Evolutionary conservation across 2,113 vertebrate genomes (phyloP).

Genomic region (Eulemur rufifrons): DNA sequence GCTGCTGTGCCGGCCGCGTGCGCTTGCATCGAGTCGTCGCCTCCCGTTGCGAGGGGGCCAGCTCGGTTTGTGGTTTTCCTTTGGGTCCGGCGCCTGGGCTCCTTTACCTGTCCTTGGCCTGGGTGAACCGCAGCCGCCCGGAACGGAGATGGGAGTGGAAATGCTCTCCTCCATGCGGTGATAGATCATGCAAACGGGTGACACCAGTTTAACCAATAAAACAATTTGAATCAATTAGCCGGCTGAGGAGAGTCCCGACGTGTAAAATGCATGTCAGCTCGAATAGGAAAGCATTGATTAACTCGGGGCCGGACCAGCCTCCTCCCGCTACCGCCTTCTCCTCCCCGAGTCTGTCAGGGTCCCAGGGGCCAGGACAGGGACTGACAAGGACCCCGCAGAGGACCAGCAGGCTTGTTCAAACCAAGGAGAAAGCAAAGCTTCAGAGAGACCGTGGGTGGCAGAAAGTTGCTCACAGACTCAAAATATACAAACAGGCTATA

Average conservation of each 20-base stretch:
- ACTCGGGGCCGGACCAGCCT: conserved; percentile 75
- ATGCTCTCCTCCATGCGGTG: conserved; percentile 73
- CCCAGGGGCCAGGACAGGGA: background rate
- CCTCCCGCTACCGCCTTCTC: conserved; percentile 51
- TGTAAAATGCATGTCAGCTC: conserved; percentile 85
- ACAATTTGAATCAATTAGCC: conserved; percentile 89
- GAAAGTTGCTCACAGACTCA: background rate
- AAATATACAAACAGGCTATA: background rate
- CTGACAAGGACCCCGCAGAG: background rate
- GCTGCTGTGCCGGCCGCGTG: background rate
- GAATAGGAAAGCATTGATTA: conserved; percentile 85
- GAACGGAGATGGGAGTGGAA: conserved; percentile 73
- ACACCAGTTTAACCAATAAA: conserved; percentile 86
- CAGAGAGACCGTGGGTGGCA: background rate
- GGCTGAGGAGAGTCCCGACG: conserved; percentile 83
- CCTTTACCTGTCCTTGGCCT: conserved; percentile 71
- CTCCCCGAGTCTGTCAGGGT: conserved; percentile 64
- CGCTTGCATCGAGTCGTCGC: background rate
- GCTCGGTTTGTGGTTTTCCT: conserved; percentile 80
- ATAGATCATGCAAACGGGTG: conserved; percentile 83
- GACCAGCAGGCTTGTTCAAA: background rate
- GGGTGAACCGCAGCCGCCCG: conserved; percentile 68
- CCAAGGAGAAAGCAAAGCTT: background rate
- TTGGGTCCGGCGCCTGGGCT: conserved; percentile 66
- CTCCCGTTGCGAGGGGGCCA: conserved; percentile 16